These are phyloP conservation scores for Todiramphus chloris DNA, from an alignment of 2,113 vertebrate species.

Conservation along the genomic window DNA sequence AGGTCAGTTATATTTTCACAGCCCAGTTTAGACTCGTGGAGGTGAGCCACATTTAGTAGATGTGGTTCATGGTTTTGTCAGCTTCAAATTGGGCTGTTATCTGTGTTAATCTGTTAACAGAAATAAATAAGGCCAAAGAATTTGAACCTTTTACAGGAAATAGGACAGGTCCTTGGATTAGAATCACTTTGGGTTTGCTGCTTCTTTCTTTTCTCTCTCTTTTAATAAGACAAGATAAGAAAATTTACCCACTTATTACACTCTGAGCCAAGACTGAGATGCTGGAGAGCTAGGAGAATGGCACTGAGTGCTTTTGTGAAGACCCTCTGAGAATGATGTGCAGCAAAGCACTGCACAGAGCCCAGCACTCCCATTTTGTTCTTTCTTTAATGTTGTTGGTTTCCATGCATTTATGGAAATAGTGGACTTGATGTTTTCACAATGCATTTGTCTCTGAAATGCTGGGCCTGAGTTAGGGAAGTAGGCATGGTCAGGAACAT, in stretches of 20 bases:
- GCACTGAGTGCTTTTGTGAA: background rate
- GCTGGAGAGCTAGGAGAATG: background rate
- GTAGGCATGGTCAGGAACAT: background rate
- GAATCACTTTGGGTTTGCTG: background rate
- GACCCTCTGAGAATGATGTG: background rate
- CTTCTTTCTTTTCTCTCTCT: background rate
- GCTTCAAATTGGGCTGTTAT: background rate
- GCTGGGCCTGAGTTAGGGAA: background rate
- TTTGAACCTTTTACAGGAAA: background rate
- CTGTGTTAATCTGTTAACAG: background rate
- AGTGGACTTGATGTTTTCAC: background rate
- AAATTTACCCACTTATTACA: background rate
- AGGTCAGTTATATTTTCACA: conserved; percentile 2
- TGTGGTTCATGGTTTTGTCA: background rate
- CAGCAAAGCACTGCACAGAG: background rate
- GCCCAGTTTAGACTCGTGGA: background rate
- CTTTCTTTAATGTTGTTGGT: background rate
- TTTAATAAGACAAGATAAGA: background rate
- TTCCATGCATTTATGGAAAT: background rate
- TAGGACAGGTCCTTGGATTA: background rate
- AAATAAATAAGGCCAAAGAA: background rate
- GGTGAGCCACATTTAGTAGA: conserved; percentile 1
- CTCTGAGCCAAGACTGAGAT: background rate
- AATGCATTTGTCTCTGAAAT: background rate
- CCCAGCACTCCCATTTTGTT: background rate